Conservation (phyloP, 2,888 invertebrate genomes). For the Drosophila sordidula region DNA sequence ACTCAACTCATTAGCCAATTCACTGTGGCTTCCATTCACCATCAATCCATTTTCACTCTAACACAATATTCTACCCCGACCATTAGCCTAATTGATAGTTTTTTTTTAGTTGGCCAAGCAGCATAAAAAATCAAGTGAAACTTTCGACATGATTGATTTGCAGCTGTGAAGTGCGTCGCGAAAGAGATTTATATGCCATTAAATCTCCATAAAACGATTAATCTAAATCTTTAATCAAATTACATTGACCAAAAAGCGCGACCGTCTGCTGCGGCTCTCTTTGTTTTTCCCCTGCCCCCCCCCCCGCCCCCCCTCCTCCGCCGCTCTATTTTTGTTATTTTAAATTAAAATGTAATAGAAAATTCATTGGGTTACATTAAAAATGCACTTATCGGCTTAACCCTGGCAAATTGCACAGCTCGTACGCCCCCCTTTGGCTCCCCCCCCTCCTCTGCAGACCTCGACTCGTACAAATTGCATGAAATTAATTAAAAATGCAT, state of each 20-base stretch:
- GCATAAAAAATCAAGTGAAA: slow-evolving; percentile 35
- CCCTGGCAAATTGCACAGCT: slow-evolving; percentile 67
- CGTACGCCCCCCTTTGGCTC: not conserved
- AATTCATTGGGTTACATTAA: slow-evolving; percentile 79
- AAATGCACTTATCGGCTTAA: slow-evolving; percentile 81
- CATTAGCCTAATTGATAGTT: slow-evolving; percentile 75
- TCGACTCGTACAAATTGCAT: slow-evolving; percentile 74
- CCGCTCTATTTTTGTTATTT: slow-evolving; percentile 62
- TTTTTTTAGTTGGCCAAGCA: slow-evolving; percentile 18
- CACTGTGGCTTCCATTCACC: not conserved
- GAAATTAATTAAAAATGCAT: slow-evolving; percentile 79
- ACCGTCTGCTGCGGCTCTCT: slow-evolving; percentile 26
- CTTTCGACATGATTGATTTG: slow-evolving; percentile 69
- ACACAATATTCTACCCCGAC: slow-evolving; percentile 5
- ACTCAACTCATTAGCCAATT: slow-evolving; percentile 29
- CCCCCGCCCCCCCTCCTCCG: not conserved
- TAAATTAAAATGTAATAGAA: slow-evolving; percentile 81
- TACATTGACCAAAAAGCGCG: slow-evolving; percentile 51
- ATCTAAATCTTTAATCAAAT: slow-evolving; percentile 78
- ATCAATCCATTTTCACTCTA: slow-evolving; percentile 2
- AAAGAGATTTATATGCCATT: slow-evolving; percentile 65
- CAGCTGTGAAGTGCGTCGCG: slow-evolving; percentile 27
- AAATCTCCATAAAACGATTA: slow-evolving; percentile 74
- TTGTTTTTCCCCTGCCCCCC: not conserved
- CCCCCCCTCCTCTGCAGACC: slow-evolving; percentile 3